Evolutionary conservation across 2,797 vertebrate species (phyloP).

Genomic region (Kryptolebias ocellatus): DNA sequence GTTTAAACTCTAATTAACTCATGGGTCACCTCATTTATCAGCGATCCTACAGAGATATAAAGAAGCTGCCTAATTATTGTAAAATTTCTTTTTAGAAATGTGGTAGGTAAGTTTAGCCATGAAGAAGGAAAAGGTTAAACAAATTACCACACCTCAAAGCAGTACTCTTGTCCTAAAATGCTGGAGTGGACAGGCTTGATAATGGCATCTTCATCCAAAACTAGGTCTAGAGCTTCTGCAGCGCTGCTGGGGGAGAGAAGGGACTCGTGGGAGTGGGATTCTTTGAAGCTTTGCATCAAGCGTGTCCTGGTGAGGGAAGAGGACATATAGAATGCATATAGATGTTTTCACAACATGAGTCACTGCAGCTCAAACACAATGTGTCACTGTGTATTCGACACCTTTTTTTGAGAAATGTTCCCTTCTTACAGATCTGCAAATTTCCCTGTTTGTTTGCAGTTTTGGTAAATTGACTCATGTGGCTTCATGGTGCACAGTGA

Average conservation of each 20-base stretch:
- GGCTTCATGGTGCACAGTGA: slow-evolving; percentile 25
- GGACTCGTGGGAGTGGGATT: slow-evolving; percentile 96
- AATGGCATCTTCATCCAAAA: slow-evolving; percentile 94
- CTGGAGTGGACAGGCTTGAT: slow-evolving; percentile 96
- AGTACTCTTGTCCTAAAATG: slow-evolving; percentile 96
- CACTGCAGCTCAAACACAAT: slow-evolving; percentile 24
- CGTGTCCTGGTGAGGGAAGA: slow-evolving; percentile 83
- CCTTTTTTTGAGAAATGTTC: slow-evolving; percentile 38
- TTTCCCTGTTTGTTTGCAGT: slow-evolving; percentile 21
- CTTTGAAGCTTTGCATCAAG: slow-evolving; percentile 97
- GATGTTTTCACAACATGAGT: slow-evolving; percentile 34
- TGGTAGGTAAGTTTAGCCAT: background rate
- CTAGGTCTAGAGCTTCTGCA: slow-evolving; percentile 92
- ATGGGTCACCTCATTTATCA: background rate
- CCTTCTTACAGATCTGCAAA: slow-evolving; percentile 43
- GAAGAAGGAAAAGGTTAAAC: slow-evolving; percentile 9
- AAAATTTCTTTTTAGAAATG: background rate
- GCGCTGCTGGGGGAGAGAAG: slow-evolving; percentile 94
- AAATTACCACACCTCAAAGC: slow-evolving; percentile 87
- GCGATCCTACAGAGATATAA: slow-evolving; percentile 6
- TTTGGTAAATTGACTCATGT: slow-evolving; percentile 25
- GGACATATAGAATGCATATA: slow-evolving; percentile 21
- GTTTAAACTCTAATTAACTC: background rate
- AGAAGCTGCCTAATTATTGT: slow-evolving; percentile 14
- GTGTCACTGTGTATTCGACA: slow-evolving; percentile 23